These are phyloP conservation scores for Phortica okadai DNA, from an alignment of 2,888 invertebrate genomes.

Conservation along the genomic window DNA sequence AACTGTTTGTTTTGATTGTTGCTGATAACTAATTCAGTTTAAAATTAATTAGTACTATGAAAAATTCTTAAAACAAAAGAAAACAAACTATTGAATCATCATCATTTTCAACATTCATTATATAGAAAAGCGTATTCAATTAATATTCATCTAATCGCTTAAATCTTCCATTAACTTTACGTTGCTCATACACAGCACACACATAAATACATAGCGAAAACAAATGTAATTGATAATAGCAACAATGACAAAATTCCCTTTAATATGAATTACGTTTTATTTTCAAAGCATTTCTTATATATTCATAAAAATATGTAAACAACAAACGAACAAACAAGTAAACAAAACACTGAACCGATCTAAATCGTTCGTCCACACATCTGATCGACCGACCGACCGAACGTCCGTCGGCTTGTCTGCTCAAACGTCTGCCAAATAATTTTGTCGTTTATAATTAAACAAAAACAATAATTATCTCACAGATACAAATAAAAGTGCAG, in stretches of 20 bases:
- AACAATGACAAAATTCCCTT: slow-evolving; percentile 2
- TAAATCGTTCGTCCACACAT: too few relatives aligned
- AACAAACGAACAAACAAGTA: neutral
- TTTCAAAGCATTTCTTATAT: neutral
- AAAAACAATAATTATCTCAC: slow-evolving; percentile 10
- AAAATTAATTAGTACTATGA: neutral
- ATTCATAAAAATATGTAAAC: neutral
- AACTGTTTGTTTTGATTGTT: too few relatives aligned
- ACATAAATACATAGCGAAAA: neutral
- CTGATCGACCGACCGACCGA: neutral
- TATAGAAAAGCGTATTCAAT: neutral
- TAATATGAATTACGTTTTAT: slow-evolving; percentile 1
- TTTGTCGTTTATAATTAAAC: neutral
- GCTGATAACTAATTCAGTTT: too few relatives aligned
- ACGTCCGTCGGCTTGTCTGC: neutral
- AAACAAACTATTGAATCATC: neutral
- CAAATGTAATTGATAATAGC: neutral
- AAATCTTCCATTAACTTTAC: slow-evolving; percentile 44
- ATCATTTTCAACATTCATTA: neutral
- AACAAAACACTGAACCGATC: neutral
- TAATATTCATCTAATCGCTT: neutral
- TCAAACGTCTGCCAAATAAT: neutral
- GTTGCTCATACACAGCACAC: neutral
- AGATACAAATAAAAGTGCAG: neutral
- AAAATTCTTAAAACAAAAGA: neutral